Conservation (phyloP, 2,888 invertebrate species). For the Steromphala cineraria region DNA sequence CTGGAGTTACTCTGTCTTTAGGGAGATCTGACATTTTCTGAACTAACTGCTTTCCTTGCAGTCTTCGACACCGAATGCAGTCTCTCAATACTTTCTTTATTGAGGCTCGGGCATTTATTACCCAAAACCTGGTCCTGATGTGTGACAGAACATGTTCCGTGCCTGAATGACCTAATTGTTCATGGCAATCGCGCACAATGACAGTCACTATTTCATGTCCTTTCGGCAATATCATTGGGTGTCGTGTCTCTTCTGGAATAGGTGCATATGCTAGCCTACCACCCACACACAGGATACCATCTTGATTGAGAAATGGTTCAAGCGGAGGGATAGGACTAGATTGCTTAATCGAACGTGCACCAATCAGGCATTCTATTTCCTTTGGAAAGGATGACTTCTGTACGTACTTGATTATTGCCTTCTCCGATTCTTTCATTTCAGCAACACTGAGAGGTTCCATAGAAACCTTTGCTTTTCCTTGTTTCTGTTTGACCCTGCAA, state of each 20-base stretch:
- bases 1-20: not conserved
- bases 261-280: slow-evolving; percentile 34
- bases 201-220: slow-evolving; percentile 30
- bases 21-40: slow-evolving; percentile 23
- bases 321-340: slow-evolving; percentile 12
- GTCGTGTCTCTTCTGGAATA: not conserved
- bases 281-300: slow-evolving; percentile 36
- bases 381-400: not conserved
- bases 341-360: not conserved
- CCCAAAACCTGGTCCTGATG: slow-evolving; percentile 41
- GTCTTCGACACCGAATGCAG: slow-evolving; percentile 36
- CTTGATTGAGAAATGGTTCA: slow-evolving; percentile 30
- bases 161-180: slow-evolving; percentile 39
- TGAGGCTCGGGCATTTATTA: slow-evolving; percentile 33
- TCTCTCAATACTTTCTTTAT: slow-evolving; percentile 33
- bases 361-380: not conserved
- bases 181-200: slow-evolving; percentile 39
- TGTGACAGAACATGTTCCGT: slow-evolving; percentile 39
- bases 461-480: too few relatives aligned
- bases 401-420: not conserved
- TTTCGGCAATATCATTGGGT: too few relatives aligned
- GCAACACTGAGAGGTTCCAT: not conserved
- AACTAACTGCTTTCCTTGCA: not conserved
- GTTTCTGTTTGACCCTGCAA: not conserved
- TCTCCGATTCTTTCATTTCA: not conserved